These are phyloP conservation scores for Calliphora vicina DNA, from an alignment of 1,140 invertebrate species.

Conservation along the genomic window DNA sequence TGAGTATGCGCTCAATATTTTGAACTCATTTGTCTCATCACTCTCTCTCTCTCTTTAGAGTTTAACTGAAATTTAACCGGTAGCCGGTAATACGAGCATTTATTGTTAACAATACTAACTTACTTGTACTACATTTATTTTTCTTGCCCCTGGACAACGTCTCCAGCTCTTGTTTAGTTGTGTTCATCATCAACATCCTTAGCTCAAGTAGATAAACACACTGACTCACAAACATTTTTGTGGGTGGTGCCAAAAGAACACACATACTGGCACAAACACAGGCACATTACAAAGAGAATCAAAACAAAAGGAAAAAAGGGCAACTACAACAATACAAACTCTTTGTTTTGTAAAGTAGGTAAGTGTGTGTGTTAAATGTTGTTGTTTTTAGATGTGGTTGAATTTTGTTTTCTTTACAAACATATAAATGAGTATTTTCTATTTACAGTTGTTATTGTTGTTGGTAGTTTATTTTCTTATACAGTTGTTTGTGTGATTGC, in stretches of 20 bases:
- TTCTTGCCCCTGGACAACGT: not conserved
- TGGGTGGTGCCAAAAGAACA: slow-evolving; percentile 19
- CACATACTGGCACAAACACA: not conserved
- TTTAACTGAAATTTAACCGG: not conserved
- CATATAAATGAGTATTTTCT: not conserved
- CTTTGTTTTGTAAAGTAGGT: not conserved
- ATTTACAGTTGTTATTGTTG: slow-evolving; percentile 8
- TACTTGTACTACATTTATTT: not conserved
- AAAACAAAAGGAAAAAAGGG: not conserved
- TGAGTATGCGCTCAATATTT: not conserved
- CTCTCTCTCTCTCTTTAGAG: not conserved
- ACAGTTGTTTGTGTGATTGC: not conserved
- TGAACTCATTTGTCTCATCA: not conserved
- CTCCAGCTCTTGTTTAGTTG: not conserved
- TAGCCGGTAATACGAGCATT: not conserved
- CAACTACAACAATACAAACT: not conserved
- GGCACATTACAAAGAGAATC: not conserved
- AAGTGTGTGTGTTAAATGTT: not conserved
- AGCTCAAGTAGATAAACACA: not conserved
- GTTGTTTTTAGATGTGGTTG: not conserved
- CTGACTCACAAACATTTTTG: not conserved
- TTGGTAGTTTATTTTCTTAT: not conserved
- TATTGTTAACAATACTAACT: not conserved
- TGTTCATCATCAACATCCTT: not conserved
- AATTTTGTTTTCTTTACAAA: not conserved